Conservation (phyloP, 2,888 invertebrate species). For the Odontocolon sp. region DNA sequence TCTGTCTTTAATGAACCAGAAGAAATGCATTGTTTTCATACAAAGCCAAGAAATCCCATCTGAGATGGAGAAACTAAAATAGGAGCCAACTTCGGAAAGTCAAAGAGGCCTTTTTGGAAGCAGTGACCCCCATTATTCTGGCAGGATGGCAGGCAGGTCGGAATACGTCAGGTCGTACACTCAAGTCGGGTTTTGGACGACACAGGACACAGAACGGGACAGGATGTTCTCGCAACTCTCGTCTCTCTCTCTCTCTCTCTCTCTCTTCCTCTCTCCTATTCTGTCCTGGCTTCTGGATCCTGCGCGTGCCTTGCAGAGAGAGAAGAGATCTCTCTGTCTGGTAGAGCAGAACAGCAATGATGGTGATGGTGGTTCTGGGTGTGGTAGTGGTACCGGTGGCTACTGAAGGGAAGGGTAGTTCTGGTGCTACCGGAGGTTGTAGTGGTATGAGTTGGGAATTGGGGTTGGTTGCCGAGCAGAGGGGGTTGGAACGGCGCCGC, state of each 20-base stretch:
- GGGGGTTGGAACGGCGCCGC: conserved; percentile 56
- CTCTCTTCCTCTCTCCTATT: too few species aligned
- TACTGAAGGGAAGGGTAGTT: conserved; percentile 33
- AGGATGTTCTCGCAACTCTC: conserved; percentile 29
- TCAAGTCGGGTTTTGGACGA: conserved; percentile 31
- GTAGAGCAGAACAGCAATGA: conserved; percentile 34
- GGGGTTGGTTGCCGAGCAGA: conserved; percentile 55
- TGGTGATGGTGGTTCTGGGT: conserved; percentile 46
- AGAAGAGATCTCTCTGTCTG: conserved; percentile 20
- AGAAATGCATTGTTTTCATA: too few species aligned
- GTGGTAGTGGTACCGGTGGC: conserved; percentile 32
- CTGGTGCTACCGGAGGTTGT: conserved; percentile 16
- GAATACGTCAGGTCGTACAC: conserved; percentile 12
- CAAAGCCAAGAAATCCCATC: neutral
- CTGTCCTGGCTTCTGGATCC: neutral
- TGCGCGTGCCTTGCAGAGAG: conserved; percentile 17
- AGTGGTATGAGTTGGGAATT: conserved; percentile 56
- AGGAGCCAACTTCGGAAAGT: neutral
- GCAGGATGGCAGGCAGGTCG: neutral
- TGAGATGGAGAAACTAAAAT: neutral
- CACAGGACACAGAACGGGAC: conserved; percentile 27
- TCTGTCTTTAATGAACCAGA: too few species aligned
- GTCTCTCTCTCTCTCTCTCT: neutral
- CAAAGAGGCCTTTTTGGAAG: neutral
- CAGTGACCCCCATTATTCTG: neutral